Percentiles rank a stretch among this genome's conserved stretches.
Conservation (phyloP, 2,113 vertebrate genomes). For the Heterocephalus glaber region DNA sequence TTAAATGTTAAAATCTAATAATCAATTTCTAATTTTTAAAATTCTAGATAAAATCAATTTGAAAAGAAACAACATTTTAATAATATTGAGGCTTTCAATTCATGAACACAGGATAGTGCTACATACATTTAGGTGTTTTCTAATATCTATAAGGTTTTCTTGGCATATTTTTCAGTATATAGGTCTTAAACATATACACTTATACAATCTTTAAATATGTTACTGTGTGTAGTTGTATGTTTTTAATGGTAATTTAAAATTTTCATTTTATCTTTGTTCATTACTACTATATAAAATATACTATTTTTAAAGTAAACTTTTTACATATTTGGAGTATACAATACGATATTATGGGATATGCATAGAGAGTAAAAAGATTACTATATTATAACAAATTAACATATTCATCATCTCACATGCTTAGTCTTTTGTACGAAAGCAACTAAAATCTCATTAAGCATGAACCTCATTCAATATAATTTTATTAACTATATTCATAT, state of each 20-base stretch:
- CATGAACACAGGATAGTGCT: not conserved
- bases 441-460: not conserved
- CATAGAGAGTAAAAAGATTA: not conserved
- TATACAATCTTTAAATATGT: not conserved
- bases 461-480: not conserved
- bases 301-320: not conserved
- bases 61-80: constrained; percentile 21
- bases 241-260: not conserved
- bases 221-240: not conserved
- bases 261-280: not conserved
- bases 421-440: not conserved
- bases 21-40: not conserved
- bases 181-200: not conserved
- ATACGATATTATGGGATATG: not conserved
- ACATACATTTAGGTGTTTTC: not conserved
- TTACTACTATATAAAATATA: not conserved
- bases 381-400: not conserved
- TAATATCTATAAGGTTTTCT: not conserved
- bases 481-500: not conserved
- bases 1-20: constrained; percentile 6
- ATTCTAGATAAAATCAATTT: not conserved
- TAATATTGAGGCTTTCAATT: not conserved
- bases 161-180: not conserved
- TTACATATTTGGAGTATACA: not conserved
- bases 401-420: not conserved